phyloP scores from a whole-genome alignment of 2,797 vertebrate genomes.

The Yasuhikotakia modesta region DNA sequence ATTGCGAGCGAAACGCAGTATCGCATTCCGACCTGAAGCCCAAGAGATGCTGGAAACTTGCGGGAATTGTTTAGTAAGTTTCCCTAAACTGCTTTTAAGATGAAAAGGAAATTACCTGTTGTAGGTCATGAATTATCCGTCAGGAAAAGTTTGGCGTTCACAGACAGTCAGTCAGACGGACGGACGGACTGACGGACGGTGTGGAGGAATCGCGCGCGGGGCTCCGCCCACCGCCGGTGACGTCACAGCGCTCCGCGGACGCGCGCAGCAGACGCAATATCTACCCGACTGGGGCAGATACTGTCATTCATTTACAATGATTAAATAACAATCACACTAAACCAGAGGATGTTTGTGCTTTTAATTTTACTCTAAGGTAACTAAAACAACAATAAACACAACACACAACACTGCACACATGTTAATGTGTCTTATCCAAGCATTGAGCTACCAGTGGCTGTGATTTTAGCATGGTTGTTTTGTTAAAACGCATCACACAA shows the following conservation, averaged over 20 bases:
- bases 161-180: slow-evolving; percentile 67
- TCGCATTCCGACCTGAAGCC: not conserved
- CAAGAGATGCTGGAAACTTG: not conserved
- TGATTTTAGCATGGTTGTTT: no score
- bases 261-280: slow-evolving; percentile 25
- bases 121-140: slow-evolving; percentile 71
- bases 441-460: no score
- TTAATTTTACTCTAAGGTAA: no score
- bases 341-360: not conserved
- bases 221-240: slow-evolving; percentile 63
- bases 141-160: slow-evolving; percentile 62
- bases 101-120: slow-evolving; percentile 67
- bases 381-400: no score
- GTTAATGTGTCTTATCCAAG: no score
- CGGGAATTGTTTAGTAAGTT: not conserved
- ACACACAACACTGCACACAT: no score
- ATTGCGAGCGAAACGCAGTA: not conserved
- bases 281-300: not conserved
- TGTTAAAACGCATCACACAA: no score
- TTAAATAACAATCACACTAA: no score
- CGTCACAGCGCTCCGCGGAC: slow-evolving; percentile 61
- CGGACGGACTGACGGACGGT: slow-evolving; percentile 60
- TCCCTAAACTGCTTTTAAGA: not conserved
- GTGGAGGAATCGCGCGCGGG: slow-evolving; percentile 54
- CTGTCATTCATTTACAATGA: no score